Evolutionary conservation across 2,888 invertebrate species (phyloP), one percentile per base, ranked within the genome.

Genomic region (Eustalomyia histrio): DNA sequence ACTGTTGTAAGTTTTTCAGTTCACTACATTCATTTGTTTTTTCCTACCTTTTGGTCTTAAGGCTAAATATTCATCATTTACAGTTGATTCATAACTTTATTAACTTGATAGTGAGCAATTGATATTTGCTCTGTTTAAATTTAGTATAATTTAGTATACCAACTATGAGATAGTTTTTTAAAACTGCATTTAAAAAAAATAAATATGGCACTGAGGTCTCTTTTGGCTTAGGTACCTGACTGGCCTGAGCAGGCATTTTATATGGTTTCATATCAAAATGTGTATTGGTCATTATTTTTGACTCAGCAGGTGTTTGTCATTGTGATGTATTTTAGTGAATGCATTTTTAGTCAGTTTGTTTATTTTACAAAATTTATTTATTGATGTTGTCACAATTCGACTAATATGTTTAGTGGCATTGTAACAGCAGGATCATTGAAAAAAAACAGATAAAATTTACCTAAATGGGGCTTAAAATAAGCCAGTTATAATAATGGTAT

Each of bases 271-370:
- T 67, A 60, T 57, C 74, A 74, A 81, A 67, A 61, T 67, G 52
- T 73, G 39, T 55, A 71, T 47, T 69, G 57, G 61, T 18, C 55
- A 67, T 79, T 74, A 69, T 81, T 75, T 81, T 63, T 21, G 61
- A 52, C 74, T 24, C 88, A 88, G 88, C 88, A 87, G 88, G 88
- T 87, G 88, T 85, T 86, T 85, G 87, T 86, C 87, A 87, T 85
- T 88, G 86, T 88, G 88, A 88, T 88, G 88, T 85, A 89, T 89
- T 88, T 84, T 79, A 50, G 74, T 52, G 24, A 69, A 71, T 79
- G 80, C 84, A 80, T 82, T 84, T 83, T 84, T 84, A 53, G 74
- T 82, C 69, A 71, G 68, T 72, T 76, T 74, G 60, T 72, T 57
- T 61, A 67, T 72, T 76, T 65, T 35, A 17, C 29, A 24, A 39